Evolutionary conservation across 2,888 invertebrate species (phyloP).

Genomic region (Blera fallax): DNA sequence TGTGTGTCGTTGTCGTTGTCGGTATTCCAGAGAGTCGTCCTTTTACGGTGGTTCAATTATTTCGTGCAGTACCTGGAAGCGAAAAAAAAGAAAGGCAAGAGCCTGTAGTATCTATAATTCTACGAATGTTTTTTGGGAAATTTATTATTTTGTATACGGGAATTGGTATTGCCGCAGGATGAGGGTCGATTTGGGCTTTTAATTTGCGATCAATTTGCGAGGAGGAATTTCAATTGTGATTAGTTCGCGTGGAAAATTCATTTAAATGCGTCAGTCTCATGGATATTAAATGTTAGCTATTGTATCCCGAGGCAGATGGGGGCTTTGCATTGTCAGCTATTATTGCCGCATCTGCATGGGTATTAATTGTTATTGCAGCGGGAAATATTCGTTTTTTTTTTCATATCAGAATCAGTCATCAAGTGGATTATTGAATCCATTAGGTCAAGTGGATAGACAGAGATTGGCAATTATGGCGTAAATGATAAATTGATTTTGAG

Average conservation of each 20-base stretch:
- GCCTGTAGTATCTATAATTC: conserved; percentile 65
- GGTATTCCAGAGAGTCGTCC: conserved; percentile 75
- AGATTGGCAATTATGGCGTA: background rate
- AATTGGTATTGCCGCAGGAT: background rate
- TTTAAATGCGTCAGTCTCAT: conserved; percentile 74
- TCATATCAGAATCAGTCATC: background rate
- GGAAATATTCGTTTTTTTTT: conserved; percentile 76
- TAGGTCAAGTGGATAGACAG: background rate
- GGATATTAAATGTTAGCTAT: no score
- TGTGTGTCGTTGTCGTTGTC: conserved; percentile 3
- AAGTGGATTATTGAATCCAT: background rate
- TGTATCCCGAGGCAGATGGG: no score
- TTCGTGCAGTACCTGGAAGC: conserved; percentile 73
- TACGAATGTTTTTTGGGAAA: background rate
- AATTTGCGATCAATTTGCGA: conserved; percentile 23
- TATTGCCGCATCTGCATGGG: background rate
- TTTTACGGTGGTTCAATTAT: conserved; percentile 76
- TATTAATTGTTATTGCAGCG: conserved; percentile 75
- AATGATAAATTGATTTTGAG: conserved; percentile 11
- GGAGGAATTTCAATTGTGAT: conserved; percentile 27
- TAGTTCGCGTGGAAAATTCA: conserved; percentile 76
- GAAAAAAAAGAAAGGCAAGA: background rate
- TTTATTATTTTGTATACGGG: conserved; percentile 1
- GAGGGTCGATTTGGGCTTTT: conserved; percentile 19
- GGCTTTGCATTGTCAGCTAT: background rate